These are phyloP conservation scores for Augochlorella aurata DNA, from an alignment of 2,888 invertebrate genomes.

Conservation along the genomic window DNA sequence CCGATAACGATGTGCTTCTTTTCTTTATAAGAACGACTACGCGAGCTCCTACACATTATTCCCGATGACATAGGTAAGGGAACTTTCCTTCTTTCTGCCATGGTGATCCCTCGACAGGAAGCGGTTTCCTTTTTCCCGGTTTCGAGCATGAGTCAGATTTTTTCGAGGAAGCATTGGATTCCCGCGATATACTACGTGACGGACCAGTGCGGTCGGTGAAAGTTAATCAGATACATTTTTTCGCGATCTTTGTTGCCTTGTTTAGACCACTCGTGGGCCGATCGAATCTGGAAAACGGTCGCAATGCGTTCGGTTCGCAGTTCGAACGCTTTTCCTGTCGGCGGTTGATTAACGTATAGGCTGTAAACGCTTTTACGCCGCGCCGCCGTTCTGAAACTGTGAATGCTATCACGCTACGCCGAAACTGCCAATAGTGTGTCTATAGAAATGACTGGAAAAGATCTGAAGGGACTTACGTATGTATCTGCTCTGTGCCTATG, in stretches of 20 bases:
- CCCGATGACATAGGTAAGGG: slow-evolving; percentile 34
- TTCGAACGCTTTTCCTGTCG: too few species aligned
- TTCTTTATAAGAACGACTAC: neutral
- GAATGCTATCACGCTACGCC: too few species aligned
- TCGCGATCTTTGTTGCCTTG: neutral
- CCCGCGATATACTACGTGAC: neutral
- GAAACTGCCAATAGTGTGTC: too few species aligned
- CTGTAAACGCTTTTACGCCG: too few species aligned
- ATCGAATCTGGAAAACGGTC: neutral
- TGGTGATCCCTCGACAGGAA: neutral
- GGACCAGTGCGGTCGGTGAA: neutral
- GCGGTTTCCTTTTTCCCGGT: neutral
- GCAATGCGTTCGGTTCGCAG: too few species aligned
- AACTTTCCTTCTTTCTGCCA: neutral
- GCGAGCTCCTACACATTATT: neutral
- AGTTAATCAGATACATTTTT: slow-evolving; percentile 3
- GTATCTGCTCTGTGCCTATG: too few species aligned
- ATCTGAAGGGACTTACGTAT: too few species aligned
- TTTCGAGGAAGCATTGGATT: neutral
- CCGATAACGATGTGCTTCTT: slow-evolving; percentile 8
- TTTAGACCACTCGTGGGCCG: neutral
- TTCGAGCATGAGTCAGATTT: slow-evolving; percentile 1
- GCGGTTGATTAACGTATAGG: too few species aligned
- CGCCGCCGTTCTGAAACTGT: too few species aligned
- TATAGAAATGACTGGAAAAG: too few species aligned